phyloP scores from a whole-genome alignment of 2,888 invertebrate genomes.

The Rotaria macrura region DNA sequence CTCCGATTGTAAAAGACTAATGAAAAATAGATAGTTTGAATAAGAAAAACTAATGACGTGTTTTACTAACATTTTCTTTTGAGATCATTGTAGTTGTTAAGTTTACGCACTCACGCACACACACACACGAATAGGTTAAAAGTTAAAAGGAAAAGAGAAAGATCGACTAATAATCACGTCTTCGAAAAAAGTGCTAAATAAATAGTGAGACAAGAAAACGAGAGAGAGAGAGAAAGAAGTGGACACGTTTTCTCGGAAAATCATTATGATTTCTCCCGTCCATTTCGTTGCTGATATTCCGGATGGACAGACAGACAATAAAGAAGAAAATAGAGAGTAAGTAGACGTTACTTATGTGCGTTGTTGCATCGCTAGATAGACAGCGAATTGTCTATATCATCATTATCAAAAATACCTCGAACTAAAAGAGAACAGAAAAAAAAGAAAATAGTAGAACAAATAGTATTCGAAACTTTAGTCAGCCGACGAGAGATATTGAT shows the following conservation, averaged over 20 bases:
- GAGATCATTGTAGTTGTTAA: conserved; percentile 1
- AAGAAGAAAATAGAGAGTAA: not conserved
- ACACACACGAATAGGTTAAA: conserved; percentile 3
- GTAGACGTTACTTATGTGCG: not conserved
- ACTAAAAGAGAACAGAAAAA: not conserved
- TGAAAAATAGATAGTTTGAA: not conserved
- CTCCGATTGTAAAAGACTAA: not conserved
- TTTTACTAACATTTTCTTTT: not conserved
- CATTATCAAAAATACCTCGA: not conserved
- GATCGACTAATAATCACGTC: not conserved
- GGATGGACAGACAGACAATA: not conserved
- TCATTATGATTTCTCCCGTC: not conserved
- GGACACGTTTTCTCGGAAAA: not conserved
- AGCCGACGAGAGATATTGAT: not conserved
- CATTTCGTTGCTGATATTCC: not conserved
- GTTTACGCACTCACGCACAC: not conserved
- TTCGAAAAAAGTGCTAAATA: not conserved
- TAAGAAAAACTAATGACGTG: no score
- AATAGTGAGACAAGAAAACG: not conserved
- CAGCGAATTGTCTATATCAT: not conserved
- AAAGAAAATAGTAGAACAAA: not conserved
- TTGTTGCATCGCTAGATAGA: not conserved
- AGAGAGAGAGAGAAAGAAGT: not conserved
- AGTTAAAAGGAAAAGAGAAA: conserved; percentile 5
- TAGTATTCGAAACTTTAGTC: not conserved